Base-by-base conservation (phyloP, 2,797 vertebrate species). In the Myotis planiceps region DNA sequence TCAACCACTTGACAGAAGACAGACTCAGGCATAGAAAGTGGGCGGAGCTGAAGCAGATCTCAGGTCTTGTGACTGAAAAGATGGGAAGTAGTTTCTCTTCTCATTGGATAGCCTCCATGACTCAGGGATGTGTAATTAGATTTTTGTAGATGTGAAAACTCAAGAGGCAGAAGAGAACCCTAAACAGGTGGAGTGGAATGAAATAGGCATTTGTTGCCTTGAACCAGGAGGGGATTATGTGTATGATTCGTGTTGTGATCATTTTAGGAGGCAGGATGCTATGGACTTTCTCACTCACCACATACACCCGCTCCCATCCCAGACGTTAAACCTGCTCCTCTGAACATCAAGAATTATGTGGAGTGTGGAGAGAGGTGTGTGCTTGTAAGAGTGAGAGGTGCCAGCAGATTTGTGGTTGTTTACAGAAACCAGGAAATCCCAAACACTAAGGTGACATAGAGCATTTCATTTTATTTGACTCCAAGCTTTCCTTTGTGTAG, bases 351-450 rank as follows among this genome's bases (percentile, higher is more conserved):
- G 32, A n/a, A 34, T 51, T 27, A 12, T 5, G 19, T 39, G 34
- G 71, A 47, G 9, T 55, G 49, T 23, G 32, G 27, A 55, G 47
- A 88, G 13, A 74, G n/a, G n/a, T 3, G 10, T 65, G 68, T 29
- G 9, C 23, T 9, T 34, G 13, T n/a, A 15, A 34, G 25, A 39
- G 37, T 63, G 37, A 18, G 60, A 58, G 45, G 23, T 6, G 14
- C 21, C 9, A 32, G 32, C 83, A 92, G 60, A 85, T 74, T 45
- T 13, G 25, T 15, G 2, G 27, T n/a, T 93, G 32, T 89, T 92
- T 74, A 81, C 3, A 0, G 55, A 96, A 82, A 85, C 49, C 39
- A 96, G 93, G 37, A 96, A 95, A 92, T 88, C 42, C 78, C 27
- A 0, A 8, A 63, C 93, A 53, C 45, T 58, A 9, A 92, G 92